These are phyloP conservation scores for Anthrax anthrax DNA, from an alignment of 2,888 invertebrate genomes.

Conservation along the genomic window DNA sequence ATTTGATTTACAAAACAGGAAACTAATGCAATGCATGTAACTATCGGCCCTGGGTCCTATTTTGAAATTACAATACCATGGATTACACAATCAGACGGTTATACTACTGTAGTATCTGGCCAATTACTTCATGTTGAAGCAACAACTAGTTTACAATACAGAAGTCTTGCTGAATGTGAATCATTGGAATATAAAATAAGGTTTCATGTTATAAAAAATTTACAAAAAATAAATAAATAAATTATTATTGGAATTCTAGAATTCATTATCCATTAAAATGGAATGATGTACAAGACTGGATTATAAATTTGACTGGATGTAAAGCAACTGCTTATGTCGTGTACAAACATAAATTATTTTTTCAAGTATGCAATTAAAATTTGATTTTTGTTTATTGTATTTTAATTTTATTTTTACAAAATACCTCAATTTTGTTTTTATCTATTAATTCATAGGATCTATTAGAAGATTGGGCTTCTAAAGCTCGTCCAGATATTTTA, in stretches of 20 bases:
- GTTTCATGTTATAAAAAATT: constrained; percentile 32
- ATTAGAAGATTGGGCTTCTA: constrained; percentile 92
- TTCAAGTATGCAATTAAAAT: constrained; percentile 40
- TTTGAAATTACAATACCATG: constrained; percentile 93
- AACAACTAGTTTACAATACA: constrained; percentile 86
- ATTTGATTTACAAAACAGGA: constrained; percentile 36
- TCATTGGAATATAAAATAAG: constrained; percentile 82
- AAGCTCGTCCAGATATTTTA: constrained; percentile 81
- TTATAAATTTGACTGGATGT: constrained; percentile 77
- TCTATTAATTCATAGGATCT: constrained; percentile 45
- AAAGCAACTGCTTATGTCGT: constrained; percentile 87
- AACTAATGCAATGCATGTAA: constrained; percentile 93
- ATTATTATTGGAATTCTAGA: constrained; percentile 13
- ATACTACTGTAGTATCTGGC: constrained; percentile 79
- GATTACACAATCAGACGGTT: constrained; percentile 78
- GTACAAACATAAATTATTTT: constrained; percentile 91
- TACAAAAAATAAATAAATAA: neutral
- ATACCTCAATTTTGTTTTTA: neutral
- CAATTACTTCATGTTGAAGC: constrained; percentile 89
- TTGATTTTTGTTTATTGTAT: neutral
- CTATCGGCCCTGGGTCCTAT: constrained; percentile 89
- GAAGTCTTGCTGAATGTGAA: constrained; percentile 86
- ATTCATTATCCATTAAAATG: constrained; percentile 79
- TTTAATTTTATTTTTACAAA: neutral
- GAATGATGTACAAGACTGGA: constrained; percentile 97